phyloP scores from a whole-genome alignment of 2,888 invertebrate species.

The Callimorpha dominula region DNA sequence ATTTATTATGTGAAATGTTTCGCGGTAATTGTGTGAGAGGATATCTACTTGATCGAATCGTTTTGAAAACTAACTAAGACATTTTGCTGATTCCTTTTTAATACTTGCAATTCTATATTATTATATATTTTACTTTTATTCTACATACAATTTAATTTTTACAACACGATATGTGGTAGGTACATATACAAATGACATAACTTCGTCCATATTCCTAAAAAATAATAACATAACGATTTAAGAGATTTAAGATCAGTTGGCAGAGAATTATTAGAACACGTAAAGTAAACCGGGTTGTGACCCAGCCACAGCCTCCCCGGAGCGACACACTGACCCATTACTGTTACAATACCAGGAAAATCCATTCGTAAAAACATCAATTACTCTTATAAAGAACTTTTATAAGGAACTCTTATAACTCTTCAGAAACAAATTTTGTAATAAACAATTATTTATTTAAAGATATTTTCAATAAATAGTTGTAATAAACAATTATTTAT shows the following conservation, averaged over 20 bases:
- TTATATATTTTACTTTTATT: no score
- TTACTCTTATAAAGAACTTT: not conserved
- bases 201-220: not conserved
- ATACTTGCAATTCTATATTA: no score
- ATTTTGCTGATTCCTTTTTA: no score
- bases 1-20: no score
- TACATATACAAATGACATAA: not conserved
- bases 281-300: slow-evolving; percentile 14
- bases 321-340: slow-evolving; percentile 61
- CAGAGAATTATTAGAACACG: slow-evolving; percentile 2
- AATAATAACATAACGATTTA: not conserved
- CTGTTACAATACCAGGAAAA: slow-evolving; percentile 20
- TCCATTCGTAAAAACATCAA: slow-evolving; percentile 1
- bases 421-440: not conserved
- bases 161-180: no score
- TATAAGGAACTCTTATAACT: no score
- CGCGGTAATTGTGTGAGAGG: no score
- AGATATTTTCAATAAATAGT: not conserved
- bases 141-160: no score
- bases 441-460: not conserved
- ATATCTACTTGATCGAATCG: no score
- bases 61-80: no score
- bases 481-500: no score
- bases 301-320: slow-evolving; percentile 57
- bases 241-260: not conserved